Conservation (phyloP, 2,888 invertebrate genomes). For the Stenodema calcarata region DNA sequence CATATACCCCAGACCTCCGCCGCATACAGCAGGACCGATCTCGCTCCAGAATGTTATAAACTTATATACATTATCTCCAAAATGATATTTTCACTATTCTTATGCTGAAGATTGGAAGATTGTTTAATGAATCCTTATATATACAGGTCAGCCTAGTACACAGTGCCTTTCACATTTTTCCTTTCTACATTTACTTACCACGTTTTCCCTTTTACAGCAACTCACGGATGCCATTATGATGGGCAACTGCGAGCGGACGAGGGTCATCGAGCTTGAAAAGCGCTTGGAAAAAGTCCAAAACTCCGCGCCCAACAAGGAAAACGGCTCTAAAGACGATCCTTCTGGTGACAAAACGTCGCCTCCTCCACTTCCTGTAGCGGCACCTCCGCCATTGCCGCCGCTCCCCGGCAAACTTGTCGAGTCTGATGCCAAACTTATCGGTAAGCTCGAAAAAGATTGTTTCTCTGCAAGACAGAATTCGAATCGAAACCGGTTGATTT, state of each 20-base stretch:
- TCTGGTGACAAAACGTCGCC: conserved; percentile 58
- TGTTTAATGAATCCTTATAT: no score
- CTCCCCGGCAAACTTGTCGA: conserved; percentile 14
- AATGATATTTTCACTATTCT: no score
- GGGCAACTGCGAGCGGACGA: conserved; percentile 66
- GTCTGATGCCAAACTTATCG: conserved; percentile 49
- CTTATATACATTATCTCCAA: no score
- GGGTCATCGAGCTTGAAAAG: conserved; percentile 64
- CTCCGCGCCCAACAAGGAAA: conserved; percentile 61
- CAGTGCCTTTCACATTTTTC: no score
- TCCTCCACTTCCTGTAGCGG: conserved; percentile 56
- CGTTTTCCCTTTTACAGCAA: conserved; percentile 60
- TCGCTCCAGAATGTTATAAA: no score
- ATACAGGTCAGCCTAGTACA: no score
- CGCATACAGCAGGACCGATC: no score
- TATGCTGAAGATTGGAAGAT: no score
- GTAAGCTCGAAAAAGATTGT: conserved; percentile 16
- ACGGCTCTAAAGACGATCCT: conserved; percentile 4
- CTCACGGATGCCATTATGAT: conserved; percentile 67
- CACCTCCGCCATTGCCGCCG: background rate
- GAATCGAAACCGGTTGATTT: no score
- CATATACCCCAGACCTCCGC: no score
- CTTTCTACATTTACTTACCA: no score
- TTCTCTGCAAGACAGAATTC: no score
- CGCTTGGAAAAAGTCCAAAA: conserved; percentile 58